Percentiles rank a stretch among this genome's conserved stretches.
Conservation (phyloP, 2,797 vertebrate species). For the Scyliorhinus canicula region DNA sequence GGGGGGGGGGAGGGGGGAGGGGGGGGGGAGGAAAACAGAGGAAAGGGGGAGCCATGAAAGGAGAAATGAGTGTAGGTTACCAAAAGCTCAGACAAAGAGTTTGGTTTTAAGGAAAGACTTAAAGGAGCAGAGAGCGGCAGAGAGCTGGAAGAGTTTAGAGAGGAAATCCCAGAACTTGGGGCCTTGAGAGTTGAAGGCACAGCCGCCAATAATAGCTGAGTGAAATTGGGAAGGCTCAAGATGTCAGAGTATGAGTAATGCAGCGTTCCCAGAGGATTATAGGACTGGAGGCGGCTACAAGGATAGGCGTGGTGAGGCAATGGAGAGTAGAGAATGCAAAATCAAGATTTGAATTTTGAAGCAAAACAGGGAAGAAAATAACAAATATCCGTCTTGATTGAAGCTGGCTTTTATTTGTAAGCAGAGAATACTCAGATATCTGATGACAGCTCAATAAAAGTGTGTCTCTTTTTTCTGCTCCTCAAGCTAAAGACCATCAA, state of each 20-base stretch:
- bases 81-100: background rate
- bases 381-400: background rate
- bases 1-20: too few species aligned
- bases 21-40: too few species aligned
- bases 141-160: background rate
- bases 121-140: background rate
- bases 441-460: background rate
- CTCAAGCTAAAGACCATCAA: background rate
- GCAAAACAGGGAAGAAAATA: background rate
- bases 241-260: background rate
- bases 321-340: background rate
- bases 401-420: background rate
- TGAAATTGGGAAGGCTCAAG: background rate
- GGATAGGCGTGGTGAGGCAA: background rate
- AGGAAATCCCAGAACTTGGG: background rate
- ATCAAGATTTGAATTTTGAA: background rate
- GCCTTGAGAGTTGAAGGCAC: background rate
- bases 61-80: background rate
- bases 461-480: background rate
- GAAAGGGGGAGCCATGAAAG: background rate
- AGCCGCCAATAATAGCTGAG: background rate
- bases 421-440: background rate
- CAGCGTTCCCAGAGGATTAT: background rate
- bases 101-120: background rate
- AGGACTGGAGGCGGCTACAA: background rate